Evolutionary conservation across 1,140 invertebrate species (phyloP), one percentile per base, ranked within the genome.

Genomic region (Leptinotarsa undecemlineata): DNA sequence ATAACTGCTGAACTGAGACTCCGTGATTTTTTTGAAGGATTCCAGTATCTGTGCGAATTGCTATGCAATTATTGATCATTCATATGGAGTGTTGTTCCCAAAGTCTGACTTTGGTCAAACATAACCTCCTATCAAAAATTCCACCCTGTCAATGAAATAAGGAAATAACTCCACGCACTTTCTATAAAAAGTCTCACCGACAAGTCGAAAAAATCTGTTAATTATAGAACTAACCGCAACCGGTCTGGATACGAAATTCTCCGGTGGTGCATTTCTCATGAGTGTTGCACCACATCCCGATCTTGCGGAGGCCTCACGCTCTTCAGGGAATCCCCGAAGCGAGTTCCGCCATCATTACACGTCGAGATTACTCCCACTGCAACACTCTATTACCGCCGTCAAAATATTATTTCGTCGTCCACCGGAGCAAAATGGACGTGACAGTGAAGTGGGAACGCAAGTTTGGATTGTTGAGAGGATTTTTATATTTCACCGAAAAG

Each of bases 351-450:
- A 57, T 57, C 51, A 57, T 57, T 57, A 57, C 51, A 19, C 51
- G 51, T 57, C n/a, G 51, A 19, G n/a, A 57, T 57, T 57, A 57
- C n/a, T 57, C 51, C 51, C 51, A 17, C 51, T 57, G 51, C 51
- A 17, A 57, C 51, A 57, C 51, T 57, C 51, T 57, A 57, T 57
- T 57, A 57, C 51, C 51, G 51, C 14, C 51, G n/a, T 57, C 51
- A 57, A 57, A 57, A 15, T 57, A 57, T 57, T 57, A 57, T n/a
- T 17, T 3, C 51, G 51, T 57, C 14, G 51, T 57, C 51, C 51
- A 19, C 2, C 33, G 8, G 8, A 42, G 33, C 33, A 42, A 42
- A 42, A 42, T 42, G 33, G 33, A 42, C 11, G 33, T 42, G 33
- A 42, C 33, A 42, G 33, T 42, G 33, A 42, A 42, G 33, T 42